These are phyloP conservation scores for Anguilla pacifica DNA, from an alignment of 2,797 vertebrate species.

Conservation along the genomic window DNA sequence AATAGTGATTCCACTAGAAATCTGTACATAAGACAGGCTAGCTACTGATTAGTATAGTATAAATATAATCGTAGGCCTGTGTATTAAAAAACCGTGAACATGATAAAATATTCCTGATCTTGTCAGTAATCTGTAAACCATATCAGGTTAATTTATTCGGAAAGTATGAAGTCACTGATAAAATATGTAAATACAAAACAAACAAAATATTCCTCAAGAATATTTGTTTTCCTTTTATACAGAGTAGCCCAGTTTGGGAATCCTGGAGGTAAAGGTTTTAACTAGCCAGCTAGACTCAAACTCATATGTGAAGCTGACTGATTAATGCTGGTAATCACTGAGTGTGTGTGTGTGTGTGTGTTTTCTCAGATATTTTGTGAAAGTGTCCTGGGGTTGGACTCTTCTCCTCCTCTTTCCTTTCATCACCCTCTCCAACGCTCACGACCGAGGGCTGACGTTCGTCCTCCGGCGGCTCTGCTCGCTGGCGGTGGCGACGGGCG, in stretches of 20 bases:
- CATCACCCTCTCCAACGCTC: conserved; percentile 78
- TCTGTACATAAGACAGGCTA: background rate
- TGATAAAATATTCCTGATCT: background rate
- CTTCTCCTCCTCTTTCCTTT: conserved; percentile 88
- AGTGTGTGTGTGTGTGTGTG: background rate
- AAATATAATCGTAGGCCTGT: too few species aligned
- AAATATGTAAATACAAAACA: background rate
- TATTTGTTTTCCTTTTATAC: background rate
- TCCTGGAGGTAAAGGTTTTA: background rate
- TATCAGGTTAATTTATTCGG: background rate
- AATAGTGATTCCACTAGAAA: background rate
- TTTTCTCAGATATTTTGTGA: conserved; percentile 88
- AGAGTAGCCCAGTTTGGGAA: conserved; percentile 1
- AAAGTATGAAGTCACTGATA: background rate
- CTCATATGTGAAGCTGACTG: background rate
- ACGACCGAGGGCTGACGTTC: conserved; percentile 55
- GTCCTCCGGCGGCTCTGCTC: conserved; percentile 74
- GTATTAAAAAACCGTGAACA: background rate
- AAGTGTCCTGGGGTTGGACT: conserved; percentile 94
- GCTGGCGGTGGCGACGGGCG: conserved; percentile 79
- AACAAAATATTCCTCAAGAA: background rate
- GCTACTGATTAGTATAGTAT: too few species aligned
- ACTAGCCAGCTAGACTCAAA: background rate
- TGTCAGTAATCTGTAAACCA: background rate
- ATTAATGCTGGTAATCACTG: background rate